A percentile compares a stretch with the other conserved stretches of the same genome.
phyloP scores from a whole-genome alignment of 2,888 invertebrate genomes.

The Habroteleia sp. region DNA sequence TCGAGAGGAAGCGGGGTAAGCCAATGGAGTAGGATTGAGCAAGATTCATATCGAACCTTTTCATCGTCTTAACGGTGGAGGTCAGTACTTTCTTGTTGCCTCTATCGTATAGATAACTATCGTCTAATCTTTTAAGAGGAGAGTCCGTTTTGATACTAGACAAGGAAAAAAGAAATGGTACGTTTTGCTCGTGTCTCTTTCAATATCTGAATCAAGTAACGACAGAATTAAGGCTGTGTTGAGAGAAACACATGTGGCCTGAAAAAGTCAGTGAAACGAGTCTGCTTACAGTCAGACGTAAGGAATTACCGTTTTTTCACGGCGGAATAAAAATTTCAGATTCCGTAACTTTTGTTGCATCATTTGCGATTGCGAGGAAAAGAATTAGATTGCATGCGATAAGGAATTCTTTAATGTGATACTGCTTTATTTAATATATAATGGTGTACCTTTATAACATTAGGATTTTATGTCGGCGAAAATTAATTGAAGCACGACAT shows the following conservation, averaged over 20 bases:
- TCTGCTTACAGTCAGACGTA: constrained; percentile 25
- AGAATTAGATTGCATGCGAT: constrained; percentile 3
- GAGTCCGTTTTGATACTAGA: constrained; percentile 58
- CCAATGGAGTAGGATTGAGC: constrained; percentile 22
- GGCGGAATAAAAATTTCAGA: constrained; percentile 6
- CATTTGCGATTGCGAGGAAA: background rate
- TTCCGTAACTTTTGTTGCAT: constrained; percentile 6
- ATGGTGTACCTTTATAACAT: background rate
- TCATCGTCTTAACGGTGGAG: constrained; percentile 63
- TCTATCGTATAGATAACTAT: constrained; percentile 65
- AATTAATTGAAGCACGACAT: constrained; percentile 38
- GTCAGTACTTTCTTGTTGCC: constrained; percentile 53
- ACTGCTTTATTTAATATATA: constrained; percentile 5
- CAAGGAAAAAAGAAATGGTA: constrained; percentile 66
- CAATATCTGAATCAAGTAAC: constrained; percentile 30
- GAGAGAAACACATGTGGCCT: constrained; percentile 39
- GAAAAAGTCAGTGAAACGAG: constrained; percentile 43
- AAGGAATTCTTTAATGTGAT: too few relatives aligned
- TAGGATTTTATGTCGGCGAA: constrained; percentile 8
- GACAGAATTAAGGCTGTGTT: constrained; percentile 32
- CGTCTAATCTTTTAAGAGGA: constrained; percentile 66
- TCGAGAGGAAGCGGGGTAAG: background rate
- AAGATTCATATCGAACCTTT: constrained; percentile 64
- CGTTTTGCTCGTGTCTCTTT: constrained; percentile 38
- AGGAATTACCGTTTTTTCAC: constrained; percentile 9